A percentile compares a stretch with the other conserved stretches of the same genome.
Conservation (phyloP, 2,797 vertebrate species). For the Orestias chungarensis region DNA sequence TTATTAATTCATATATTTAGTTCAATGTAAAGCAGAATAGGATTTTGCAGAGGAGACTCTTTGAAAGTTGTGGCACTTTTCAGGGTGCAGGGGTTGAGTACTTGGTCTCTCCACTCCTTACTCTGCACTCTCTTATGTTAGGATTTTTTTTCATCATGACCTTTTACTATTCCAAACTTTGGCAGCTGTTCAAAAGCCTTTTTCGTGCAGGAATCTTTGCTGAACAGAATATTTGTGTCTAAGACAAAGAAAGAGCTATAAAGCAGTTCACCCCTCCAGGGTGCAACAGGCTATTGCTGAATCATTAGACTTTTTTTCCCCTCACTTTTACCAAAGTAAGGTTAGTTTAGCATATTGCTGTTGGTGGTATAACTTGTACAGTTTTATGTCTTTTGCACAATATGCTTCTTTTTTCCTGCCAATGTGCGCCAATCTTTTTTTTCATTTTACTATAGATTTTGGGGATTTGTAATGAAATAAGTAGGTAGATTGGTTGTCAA, state of each 20-base stretch:
- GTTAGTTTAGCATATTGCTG: background rate
- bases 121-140: background rate
- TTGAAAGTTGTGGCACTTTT: background rate
- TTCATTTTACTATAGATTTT: background rate
- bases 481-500: background rate
- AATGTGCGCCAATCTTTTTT: background rate
- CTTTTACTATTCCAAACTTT: background rate
- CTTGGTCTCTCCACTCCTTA: background rate
- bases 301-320: background rate
- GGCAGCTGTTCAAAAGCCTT: background rate
- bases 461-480: background rate
- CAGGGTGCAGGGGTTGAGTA: background rate
- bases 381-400: background rate
- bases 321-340: background rate
- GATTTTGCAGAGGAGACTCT: background rate
- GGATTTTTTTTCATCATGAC: background rate
- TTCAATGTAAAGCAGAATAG: background rate
- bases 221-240: background rate
- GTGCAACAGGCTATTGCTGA: background rate
- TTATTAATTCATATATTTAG: background rate
- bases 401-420: background rate
- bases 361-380: background rate
- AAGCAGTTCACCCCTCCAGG: background rate
- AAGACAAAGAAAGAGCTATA: background rate
- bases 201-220: background rate